Conservation (phyloP, 2,113 vertebrate genomes). For the Lathamus discolor region DNA sequence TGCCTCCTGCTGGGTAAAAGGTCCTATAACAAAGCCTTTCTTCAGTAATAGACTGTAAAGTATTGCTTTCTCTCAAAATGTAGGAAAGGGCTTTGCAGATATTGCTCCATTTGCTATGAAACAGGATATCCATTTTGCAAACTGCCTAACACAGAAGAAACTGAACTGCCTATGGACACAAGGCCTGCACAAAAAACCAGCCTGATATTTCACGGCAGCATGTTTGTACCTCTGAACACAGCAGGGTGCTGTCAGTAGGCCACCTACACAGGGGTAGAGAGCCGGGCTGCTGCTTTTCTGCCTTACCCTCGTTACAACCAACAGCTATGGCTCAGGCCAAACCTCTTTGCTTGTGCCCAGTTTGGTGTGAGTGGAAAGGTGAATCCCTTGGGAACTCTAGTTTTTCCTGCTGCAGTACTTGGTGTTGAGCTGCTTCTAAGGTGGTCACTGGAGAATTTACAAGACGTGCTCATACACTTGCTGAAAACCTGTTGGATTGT, state of each 20-base stretch:
- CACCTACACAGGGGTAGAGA: accelerated
- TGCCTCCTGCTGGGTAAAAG: constrained; percentile 74
- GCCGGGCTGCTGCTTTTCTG: neutral
- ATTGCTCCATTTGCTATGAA: neutral
- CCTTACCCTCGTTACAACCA: accelerated
- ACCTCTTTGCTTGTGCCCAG: neutral
- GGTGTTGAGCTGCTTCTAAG: neutral
- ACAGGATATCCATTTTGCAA: no score
- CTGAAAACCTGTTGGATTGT: neutral
- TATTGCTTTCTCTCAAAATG: neutral
- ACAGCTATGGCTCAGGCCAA: neutral
- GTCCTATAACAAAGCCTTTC: neutral
- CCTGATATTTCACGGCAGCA: accelerated
- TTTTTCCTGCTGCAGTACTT: neutral
- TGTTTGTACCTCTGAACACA: neutral
- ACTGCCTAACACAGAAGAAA: neutral
- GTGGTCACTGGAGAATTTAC: neutral
- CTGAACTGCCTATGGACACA: neutral
- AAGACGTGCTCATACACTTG: neutral
- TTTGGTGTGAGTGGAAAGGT: neutral
- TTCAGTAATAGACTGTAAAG: accelerated
- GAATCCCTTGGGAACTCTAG: neutral
- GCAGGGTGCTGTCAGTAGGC: neutral
- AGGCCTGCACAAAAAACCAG: neutral
- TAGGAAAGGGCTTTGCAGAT: neutral